Conservation (phyloP, 2,113 vertebrate species). For the Ctenodactylus gundi region DNA sequence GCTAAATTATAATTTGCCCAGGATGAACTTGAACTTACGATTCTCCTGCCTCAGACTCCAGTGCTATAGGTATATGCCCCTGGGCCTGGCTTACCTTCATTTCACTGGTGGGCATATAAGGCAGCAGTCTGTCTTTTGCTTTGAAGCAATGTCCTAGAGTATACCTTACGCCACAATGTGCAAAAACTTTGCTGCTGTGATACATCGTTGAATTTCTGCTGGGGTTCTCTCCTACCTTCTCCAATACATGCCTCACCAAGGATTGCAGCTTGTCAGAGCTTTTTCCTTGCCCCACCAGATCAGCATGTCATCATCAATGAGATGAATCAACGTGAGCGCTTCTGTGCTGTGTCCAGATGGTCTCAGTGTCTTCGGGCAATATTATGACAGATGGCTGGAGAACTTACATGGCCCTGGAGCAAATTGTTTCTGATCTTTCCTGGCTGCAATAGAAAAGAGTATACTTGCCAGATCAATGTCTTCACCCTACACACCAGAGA, state of each 20-base stretch:
- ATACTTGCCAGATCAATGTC: neutral
- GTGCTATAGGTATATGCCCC: no score
- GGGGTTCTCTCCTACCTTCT: neutral
- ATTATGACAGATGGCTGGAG: neutral
- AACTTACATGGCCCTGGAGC: conserved; percentile 3
- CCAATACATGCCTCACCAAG: neutral
- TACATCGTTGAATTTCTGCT: neutral
- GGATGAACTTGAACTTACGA: no score
- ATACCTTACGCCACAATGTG: neutral
- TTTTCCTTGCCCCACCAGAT: conserved; percentile 13
- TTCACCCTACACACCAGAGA: neutral
- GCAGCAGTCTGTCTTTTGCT: neutral
- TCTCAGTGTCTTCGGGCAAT: conserved; percentile 41
- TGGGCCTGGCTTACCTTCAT: no score
- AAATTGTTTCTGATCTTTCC: conserved; percentile 37
- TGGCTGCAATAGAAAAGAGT: conserved; percentile 21
- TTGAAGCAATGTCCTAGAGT: neutral
- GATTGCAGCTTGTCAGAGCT: neutral
- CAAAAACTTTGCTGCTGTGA: neutral
- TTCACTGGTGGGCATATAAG: neutral
- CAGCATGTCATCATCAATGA: conserved; percentile 23
- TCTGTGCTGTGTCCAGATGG: conserved; percentile 9
- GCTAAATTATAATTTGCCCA: no score
- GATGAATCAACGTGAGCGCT: conserved; percentile 12
- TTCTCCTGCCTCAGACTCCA: no score